Evolutionary conservation across 2,888 invertebrate genomes (phyloP).

Genomic region (Keiferia lycopersicella): DNA sequence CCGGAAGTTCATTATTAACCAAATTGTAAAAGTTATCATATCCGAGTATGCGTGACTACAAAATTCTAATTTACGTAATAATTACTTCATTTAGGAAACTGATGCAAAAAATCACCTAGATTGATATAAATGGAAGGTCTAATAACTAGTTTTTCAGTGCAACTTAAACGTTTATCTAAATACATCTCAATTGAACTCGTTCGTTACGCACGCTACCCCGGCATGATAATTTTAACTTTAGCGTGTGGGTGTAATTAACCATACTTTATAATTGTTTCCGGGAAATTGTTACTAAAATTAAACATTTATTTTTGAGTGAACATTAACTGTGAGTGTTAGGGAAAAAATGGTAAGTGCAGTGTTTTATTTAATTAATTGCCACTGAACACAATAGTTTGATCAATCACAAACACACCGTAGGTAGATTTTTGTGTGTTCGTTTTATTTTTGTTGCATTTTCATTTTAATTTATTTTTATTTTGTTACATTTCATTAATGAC

Average conservation of each 20-base stretch:
- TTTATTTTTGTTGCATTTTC: conserved; percentile 39
- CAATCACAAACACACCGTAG: conserved; percentile 36
- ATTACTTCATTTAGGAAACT: not conserved
- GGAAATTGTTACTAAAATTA: conserved; percentile 16
- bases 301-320: conserved; percentile 13
- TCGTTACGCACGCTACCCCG: conserved; percentile 26
- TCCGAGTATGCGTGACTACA: conserved; percentile 33
- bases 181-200: not conserved
- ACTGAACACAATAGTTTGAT: conserved; percentile 34
- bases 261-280: conserved; percentile 2
- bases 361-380: conserved; percentile 37
- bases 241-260: conserved; percentile 28
- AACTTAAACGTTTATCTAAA: not conserved
- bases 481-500: conserved; percentile 58
- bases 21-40: conserved; percentile 56
- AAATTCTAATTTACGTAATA: not conserved
- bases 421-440: conserved; percentile 42
- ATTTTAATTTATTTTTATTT: conserved; percentile 43
- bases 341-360: conserved; percentile 36
- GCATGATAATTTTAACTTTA: conserved; percentile 30
- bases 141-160: not conserved
- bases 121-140: not conserved
- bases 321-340: conserved; percentile 14
- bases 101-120: not conserved
- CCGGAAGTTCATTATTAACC: conserved; percentile 40